A percentile compares a stretch with the other conserved stretches of the same genome.
These are phyloP conservation scores for Chionodraco myersi DNA, from an alignment of 2,113 vertebrate species.

Conservation along the genomic window DNA sequence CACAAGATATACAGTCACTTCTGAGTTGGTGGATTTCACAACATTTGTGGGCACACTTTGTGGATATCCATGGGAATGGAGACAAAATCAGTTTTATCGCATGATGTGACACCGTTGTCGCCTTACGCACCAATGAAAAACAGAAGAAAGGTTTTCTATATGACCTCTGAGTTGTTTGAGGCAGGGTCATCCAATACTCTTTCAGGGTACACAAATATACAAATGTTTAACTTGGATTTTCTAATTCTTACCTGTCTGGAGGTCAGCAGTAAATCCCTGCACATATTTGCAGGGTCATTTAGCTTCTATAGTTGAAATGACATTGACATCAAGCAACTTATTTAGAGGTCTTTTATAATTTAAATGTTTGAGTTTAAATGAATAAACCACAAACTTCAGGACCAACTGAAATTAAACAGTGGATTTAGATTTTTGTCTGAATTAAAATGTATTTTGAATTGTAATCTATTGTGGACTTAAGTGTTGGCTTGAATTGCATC, in stretches of 20 bases:
- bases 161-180: not conserved
- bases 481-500: too few relatives aligned
- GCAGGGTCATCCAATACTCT: not conserved
- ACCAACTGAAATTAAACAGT: not conserved
- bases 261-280: not conserved
- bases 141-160: not conserved
- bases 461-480: too few relatives aligned
- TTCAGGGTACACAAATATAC: not conserved
- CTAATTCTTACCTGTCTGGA: not conserved
- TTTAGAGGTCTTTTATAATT: too few relatives aligned
- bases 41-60: not conserved
- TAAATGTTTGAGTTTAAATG: too few relatives aligned
- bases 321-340: not conserved
- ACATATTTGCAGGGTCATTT: not conserved
- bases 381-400: too few relatives aligned
- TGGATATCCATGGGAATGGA: not conserved
- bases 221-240: not conserved
- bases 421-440: not conserved
- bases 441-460: too few relatives aligned
- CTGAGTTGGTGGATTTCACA: not conserved
- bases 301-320: not conserved
- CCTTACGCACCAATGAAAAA: not conserved
- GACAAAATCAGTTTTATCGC: not conserved
- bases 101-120: not conserved
- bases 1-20: not conserved